Evolutionary conservation across 2,113 vertebrate genomes (phyloP), one percentile per base, ranked within the genome.

Genomic region (Alces alces): DNA sequence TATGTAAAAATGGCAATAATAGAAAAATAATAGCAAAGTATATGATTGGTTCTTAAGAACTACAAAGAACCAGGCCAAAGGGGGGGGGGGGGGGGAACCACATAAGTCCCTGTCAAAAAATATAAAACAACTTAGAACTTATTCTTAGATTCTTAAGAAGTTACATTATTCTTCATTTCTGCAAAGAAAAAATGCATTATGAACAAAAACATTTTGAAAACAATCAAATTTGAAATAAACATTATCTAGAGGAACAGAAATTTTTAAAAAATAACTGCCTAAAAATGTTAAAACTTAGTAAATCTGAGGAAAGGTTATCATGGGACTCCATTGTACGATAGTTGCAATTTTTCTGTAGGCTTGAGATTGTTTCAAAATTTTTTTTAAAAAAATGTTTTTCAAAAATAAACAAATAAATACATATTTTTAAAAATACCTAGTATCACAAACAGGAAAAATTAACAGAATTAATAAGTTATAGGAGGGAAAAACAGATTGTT

Each of bases 11-110:
- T 47, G 13, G 15, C 21, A 83, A 52, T 84, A 89, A 86, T 4
- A 45, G 78, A 76, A 86, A 96, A 58, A 88, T 13, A 79, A 45
- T 45, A 23, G 4, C 78, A 4, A 90, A 90, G 33, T 88, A 89
- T 97, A 92, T 25, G 66, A 66, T 23, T 39, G 58, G 52, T 30
- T 95, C 88, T 97, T 45, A 79, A 96, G 33, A 92, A 95, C 28
- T 50, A 95, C 64, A 45, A 23, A 58, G 11, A 96, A 89, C 39
- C 64, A 91, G 43, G 30, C 58, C 73, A 19, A 66, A 66, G 16
- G 39, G 39, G 39, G 39, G 39, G 43, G 3, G 43, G 43, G 43
- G 4, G 43, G 43, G 43, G 43, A 43, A 43, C 80, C 85, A 95
- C 1, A 4, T 54, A 36, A 86, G 11, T 27, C 73, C 11, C 66